Conservation (phyloP, 2,113 vertebrate species). For the Pica pica region DNA sequence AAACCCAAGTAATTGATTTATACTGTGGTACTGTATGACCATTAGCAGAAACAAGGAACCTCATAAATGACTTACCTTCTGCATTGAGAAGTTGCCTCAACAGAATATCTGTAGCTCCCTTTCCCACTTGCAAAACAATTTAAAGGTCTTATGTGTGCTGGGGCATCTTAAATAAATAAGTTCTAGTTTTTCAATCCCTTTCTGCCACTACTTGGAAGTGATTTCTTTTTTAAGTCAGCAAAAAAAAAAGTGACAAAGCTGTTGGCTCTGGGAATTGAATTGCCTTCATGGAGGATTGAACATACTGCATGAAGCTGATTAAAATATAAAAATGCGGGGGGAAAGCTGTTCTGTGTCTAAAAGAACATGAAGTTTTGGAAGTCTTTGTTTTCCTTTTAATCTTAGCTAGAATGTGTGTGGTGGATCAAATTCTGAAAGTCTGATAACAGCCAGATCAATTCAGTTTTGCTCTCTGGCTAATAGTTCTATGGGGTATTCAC, state of each 20-base stretch:
- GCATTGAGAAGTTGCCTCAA: neutral
- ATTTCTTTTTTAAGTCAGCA: neutral
- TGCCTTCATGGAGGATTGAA: conserved; percentile 13
- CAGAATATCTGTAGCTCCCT: neutral
- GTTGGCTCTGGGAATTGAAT: neutral
- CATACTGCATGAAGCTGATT: conserved; percentile 9
- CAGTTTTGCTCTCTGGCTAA: neutral
- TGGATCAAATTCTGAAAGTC: neutral
- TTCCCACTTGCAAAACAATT: neutral
- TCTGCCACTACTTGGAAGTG: neutral
- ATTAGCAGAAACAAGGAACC: neutral
- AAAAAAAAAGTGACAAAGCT: neutral
- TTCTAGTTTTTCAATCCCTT: neutral
- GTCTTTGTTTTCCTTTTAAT: neutral
- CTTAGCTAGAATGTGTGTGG: neutral
- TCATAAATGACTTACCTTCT: neutral
- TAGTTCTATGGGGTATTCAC: neutral
- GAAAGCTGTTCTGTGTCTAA: neutral
- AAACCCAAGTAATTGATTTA: neutral
- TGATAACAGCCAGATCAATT: neutral
- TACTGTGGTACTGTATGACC: neutral
- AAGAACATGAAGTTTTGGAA: neutral
- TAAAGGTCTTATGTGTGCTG: neutral
- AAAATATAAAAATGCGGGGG: conserved; percentile 10
- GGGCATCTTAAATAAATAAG: neutral